A percentile compares a stretch with the other conserved stretches of the same genome.
Conservation (phyloP, 2,888 invertebrate genomes). For the Apamea anceps region DNA sequence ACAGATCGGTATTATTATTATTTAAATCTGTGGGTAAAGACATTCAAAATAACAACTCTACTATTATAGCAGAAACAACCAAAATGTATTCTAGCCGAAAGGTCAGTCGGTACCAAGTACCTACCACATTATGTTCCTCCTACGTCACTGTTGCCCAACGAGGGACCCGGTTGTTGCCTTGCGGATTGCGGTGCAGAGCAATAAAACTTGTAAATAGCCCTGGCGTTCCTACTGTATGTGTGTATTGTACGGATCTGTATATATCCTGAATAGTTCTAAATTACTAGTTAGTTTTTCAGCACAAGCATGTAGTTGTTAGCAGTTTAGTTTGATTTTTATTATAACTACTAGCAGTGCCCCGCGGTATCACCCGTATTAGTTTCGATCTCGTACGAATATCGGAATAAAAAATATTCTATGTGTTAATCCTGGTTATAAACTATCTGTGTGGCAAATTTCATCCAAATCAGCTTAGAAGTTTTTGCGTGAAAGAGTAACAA, state of each 20-base stretch:
- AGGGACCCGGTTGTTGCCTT: conserved; percentile 10
- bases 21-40: neutral
- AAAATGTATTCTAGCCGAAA: conserved; percentile 2
- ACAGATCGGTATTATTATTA: neutral
- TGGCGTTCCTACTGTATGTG: neutral
- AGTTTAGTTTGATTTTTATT: neutral
- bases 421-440: too few species aligned
- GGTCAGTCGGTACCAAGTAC: neutral
- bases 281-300: neutral
- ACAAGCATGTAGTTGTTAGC: neutral
- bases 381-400: too few species aligned
- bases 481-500: too few species aligned
- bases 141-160: conserved; percentile 6
- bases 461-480: too few species aligned
- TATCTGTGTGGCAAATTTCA: too few species aligned
- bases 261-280: neutral
- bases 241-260: neutral
- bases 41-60: neutral
- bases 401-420: too few species aligned
- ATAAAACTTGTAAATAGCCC: conserved; percentile 41
- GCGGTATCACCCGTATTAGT: too few species aligned
- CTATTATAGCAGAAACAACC: neutral
- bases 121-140: neutral
- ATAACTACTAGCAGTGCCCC: neutral
- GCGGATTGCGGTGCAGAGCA: conserved; percentile 31